Evolutionary conservation across 2,888 invertebrate species (phyloP), one percentile per base, ranked within the genome.

Genomic region (Calameuta idolon): DNA sequence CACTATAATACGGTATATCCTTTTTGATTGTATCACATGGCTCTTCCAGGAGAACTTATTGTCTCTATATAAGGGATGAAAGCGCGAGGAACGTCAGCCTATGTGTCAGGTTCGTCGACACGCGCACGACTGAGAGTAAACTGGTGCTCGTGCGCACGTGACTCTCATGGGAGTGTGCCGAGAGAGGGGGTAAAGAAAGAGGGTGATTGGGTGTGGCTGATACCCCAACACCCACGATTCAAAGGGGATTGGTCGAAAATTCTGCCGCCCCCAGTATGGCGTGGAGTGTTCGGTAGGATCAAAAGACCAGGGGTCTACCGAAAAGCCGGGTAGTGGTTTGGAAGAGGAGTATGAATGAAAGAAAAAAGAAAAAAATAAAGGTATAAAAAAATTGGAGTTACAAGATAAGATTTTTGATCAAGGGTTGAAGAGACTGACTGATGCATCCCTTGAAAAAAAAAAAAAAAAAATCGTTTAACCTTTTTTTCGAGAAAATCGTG

Each of bases 241-340:
- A 78, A 75, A 84, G 82, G 82, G 85, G 86, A 90, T 91, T 90
- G 90, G 91, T 81, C 82, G 83, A 80, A 76, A 75, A 81, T 77
- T 81, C 82, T 85, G 87, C 89, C 89, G 90, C 90, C 90, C 84
- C 87, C 89, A 90, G 87, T 87, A 91, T 91, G 91, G 91, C 91
- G 91, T 85, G 83, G 82, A 81, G 76, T 74, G 77, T 76, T 75
- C 55, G 55, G 55, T 9, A 55, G 55, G 55, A 55, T 55, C 55
- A 55, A 23, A 55, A 55, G 55, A 55, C 40, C 40, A 40, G 23
- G 23, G 23, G 55, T 55, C 23, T 55, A 55, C 55, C 55, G 55
- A 23, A 23, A 23, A 55, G 55, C 55, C 55, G 55, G 5, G 23
- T 55, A 23, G 55, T 55, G 55, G 55, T 9, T 23, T 12, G 74